Percentiles rank a stretch among this genome's conserved stretches.
These are phyloP conservation scores for Hoplodrina ambigua DNA, from an alignment of 2,888 invertebrate species.

Conservation along the genomic window DNA sequence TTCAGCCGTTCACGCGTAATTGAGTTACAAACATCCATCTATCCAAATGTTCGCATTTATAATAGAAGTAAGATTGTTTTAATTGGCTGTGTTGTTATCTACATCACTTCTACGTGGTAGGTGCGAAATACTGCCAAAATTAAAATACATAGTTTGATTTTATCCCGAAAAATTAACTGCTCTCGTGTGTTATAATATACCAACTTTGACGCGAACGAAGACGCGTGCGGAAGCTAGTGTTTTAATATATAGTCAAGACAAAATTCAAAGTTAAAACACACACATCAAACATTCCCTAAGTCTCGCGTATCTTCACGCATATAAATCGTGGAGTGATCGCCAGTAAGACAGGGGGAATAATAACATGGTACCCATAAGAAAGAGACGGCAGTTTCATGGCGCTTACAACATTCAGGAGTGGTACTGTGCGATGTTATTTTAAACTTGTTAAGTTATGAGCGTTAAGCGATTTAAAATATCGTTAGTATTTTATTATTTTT, in stretches of 20 bases:
- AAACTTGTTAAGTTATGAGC: constrained; percentile 8
- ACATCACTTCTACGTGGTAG: too few species aligned
- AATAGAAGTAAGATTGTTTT: too few species aligned
- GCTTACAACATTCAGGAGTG: constrained; percentile 61
- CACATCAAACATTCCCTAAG: constrained; percentile 11
- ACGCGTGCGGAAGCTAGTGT: too few species aligned
- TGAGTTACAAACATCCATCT: too few species aligned
- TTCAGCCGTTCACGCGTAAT: too few species aligned
- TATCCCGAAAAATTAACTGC: too few species aligned
- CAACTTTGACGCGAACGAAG: too few species aligned
- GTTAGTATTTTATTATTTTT: background rate
- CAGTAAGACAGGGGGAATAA: constrained; percentile 24
- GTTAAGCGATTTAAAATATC: constrained; percentile 7
- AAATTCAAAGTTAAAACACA: constrained; percentile 9
- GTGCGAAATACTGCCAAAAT: too few species aligned
- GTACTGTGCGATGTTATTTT: constrained; percentile 40
- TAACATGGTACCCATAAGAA: constrained; percentile 59
- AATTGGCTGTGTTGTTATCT: too few species aligned
- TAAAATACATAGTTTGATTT: too few species aligned
- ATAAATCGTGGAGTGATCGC: constrained; percentile 46
- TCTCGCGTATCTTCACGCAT: constrained; percentile 24
- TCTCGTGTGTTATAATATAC: too few species aligned
- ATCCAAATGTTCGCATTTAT: too few species aligned
- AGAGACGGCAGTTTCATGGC: constrained; percentile 68
- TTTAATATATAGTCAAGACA: background rate